phyloP scores from a whole-genome alignment of 1,140 invertebrate species.

The Galendromus occidentalis region DNA sequence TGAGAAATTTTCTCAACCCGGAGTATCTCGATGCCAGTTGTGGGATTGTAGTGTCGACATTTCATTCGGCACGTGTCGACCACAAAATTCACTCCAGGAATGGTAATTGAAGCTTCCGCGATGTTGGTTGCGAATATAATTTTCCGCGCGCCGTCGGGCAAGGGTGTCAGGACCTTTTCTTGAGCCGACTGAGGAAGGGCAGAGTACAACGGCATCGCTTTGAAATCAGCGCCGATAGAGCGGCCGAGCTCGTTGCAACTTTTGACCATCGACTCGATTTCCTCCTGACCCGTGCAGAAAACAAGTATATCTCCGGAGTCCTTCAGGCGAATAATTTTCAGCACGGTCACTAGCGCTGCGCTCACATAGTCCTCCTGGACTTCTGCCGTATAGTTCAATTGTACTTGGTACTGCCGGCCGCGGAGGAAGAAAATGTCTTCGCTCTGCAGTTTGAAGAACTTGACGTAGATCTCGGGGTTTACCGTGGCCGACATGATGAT shows the following conservation, averaged over 20 bases:
- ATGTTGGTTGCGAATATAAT: constrained; percentile 93
- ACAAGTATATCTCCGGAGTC: constrained; percentile 74
- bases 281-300: constrained; percentile 96
- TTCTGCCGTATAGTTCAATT: constrained; percentile 42
- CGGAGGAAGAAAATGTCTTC: constrained; percentile 67
- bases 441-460: constrained; percentile 53
- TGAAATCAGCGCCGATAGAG: constrained; percentile 34
- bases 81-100: constrained; percentile 75
- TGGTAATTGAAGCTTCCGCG: constrained; percentile 90
- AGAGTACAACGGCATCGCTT: constrained; percentile 61
- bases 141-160: constrained; percentile 43
- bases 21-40: constrained; percentile 60
- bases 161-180: not conserved
- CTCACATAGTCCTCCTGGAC: constrained; percentile 61
- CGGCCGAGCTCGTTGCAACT: constrained; percentile 52
- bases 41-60: constrained; percentile 45
- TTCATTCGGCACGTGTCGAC: constrained; percentile 91
- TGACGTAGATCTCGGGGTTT: constrained; percentile 75
- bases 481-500: constrained; percentile 87
- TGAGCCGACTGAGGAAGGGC: constrained; percentile 39
- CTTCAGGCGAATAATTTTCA: constrained; percentile 66
- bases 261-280: constrained; percentile 70
- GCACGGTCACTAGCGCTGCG: constrained; percentile 55
- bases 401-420: constrained; percentile 63
- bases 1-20: constrained; percentile 63